Conservation (phyloP, 2,797 vertebrate genomes). For the Rhyacichthys aspro region DNA sequence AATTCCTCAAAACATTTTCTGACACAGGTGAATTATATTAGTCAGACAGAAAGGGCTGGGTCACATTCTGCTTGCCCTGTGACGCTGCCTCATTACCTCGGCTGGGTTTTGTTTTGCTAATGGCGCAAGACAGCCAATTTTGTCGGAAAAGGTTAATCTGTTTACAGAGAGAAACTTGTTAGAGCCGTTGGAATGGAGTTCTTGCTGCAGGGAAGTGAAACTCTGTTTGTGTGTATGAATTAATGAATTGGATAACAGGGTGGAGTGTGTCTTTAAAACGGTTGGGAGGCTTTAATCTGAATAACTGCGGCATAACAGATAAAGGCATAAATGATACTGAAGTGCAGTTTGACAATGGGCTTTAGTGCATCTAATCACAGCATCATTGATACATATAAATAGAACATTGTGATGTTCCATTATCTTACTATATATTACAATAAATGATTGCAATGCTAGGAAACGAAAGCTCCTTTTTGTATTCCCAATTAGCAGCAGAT, state of each 20-base stretch:
- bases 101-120: conserved; percentile 27
- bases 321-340: conserved; percentile 3
- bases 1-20: conserved; percentile 6
- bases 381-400: too few relatives aligned
- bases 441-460: too few relatives aligned
- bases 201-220: conserved; percentile 29
- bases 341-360: background rate
- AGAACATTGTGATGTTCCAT: too few relatives aligned
- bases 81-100: conserved; percentile 20
- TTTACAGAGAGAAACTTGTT: conserved; percentile 32
- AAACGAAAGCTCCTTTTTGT: background rate
- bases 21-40: conserved; percentile 8
- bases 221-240: conserved; percentile 28
- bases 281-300: conserved; percentile 29
- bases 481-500: background rate
- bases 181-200: conserved; percentile 8
- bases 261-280: conserved; percentile 12
- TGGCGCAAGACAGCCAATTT: conserved; percentile 29
- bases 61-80: conserved; percentile 7
- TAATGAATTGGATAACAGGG: conserved; percentile 24
- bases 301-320: conserved; percentile 15
- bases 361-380: background rate
- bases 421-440: background rate
- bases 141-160: conserved; percentile 45
- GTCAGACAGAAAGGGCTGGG: background rate